phyloP scores from a whole-genome alignment of 2,113 vertebrate genomes.

The Centrocercus urophasianus region DNA sequence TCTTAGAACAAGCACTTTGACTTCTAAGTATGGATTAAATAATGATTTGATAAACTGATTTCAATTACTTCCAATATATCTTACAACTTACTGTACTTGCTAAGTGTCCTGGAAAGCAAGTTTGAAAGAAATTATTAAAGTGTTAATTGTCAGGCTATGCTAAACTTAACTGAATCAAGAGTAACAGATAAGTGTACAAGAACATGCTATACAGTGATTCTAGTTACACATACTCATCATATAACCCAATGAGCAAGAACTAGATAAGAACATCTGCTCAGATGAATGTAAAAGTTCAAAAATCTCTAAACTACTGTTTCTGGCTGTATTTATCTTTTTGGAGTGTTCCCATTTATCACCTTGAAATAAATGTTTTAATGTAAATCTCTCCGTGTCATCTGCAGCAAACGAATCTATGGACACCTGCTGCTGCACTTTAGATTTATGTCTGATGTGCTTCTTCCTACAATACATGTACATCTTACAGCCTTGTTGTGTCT shows the following conservation, averaged over 20 bases:
- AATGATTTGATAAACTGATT: background rate
- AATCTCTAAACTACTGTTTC: background rate
- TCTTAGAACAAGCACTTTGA: background rate
- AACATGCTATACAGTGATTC: background rate
- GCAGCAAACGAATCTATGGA: background rate
- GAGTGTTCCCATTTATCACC: background rate
- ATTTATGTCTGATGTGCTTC: background rate
- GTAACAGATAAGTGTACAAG: rapidly evolving
- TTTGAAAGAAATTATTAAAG: background rate
- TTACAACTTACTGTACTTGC: background rate
- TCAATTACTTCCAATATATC: background rate
- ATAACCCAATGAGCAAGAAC: background rate
- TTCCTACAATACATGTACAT: background rate
- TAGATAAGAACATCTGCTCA: background rate
- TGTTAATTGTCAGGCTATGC: background rate
- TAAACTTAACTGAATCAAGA: background rate
- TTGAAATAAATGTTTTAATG: background rate
- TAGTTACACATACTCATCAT: background rate
- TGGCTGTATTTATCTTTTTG: background rate
- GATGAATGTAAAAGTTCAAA: background rate
- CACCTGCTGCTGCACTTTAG: background rate
- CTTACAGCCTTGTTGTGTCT: background rate
- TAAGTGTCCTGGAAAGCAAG: background rate
- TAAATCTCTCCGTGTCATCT: background rate
- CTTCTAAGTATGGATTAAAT: background rate